These are phyloP conservation scores for Lasiurus borealis DNA, from an alignment of 2,113 vertebrate species.

Conservation along the genomic window DNA sequence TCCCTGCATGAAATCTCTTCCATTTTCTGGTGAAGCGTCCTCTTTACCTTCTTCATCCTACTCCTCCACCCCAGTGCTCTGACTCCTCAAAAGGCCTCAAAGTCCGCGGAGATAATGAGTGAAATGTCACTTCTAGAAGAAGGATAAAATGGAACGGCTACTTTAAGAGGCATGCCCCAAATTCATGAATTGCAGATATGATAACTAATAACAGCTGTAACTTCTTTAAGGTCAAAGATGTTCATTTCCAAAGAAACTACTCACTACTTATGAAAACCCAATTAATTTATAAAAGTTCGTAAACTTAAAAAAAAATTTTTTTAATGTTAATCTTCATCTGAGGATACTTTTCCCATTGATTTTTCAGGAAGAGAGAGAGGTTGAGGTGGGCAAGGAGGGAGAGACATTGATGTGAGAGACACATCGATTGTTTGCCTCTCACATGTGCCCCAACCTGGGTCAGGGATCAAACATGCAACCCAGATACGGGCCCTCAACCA, in stretches of 20 bases:
- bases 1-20: not conserved
- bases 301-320: not conserved
- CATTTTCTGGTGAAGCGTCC: conserved; percentile 17
- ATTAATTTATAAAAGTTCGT: conserved; percentile 32
- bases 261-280: not conserved
- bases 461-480: no score
- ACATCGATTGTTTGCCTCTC: no score
- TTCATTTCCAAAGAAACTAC: conserved; percentile 54
- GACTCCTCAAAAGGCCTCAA: conserved; percentile 9
- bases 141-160: not conserved
- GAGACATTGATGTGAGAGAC: no score
- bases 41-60: not conserved
- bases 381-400: no score
- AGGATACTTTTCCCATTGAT: no score
- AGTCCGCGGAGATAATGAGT: not conserved
- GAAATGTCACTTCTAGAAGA: not conserved
- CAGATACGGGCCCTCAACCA: no score
- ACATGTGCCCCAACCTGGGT: no score
- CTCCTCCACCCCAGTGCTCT: not conserved
- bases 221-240: conserved; percentile 1
- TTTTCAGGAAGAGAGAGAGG: no score
- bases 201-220: not conserved
- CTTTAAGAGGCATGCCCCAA: not conserved
- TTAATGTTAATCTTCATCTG: no score
- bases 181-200: not conserved